Base-by-base conservation (phyloP, 2,888 invertebrate genomes). In the Diachrysia chrysitis region DNA sequence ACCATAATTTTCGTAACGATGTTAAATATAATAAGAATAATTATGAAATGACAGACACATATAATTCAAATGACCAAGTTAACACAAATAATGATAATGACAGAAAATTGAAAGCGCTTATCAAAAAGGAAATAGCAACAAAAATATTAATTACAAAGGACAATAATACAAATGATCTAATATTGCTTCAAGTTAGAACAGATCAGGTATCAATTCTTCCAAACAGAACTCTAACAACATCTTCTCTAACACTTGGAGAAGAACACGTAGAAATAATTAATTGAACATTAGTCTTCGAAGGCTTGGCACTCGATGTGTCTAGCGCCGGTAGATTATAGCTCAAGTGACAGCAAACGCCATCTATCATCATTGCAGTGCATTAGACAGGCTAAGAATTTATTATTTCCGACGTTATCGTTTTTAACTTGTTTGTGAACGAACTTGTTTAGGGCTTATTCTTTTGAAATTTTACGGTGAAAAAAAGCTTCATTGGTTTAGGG, bases 221-320 rank as follows among this genome's bases (percentile, higher is more conserved):
- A 37, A 37, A 37, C 14, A 4, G 14, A 37, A 14, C 10, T 74
- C 46, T n/a, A n/a, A n/a, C 19, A 32, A 46, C 42, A 58, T 29
- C 21, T 63, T 29, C 58, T 72, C 73, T 51, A 69, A 77, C 64
- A 73, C 77, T 25, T 17, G 10, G 62, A 58, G 58, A 58, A 71
- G 71, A 68, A 68, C 59, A 76, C 68, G 58, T 58, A 77, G 46
- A 73, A 75, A 69, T 73, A 75, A 75, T 75, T 75, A 75, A 75
- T 75, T 58, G 69, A 61, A 42, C 73, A 78, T 73, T 73, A 54
- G 60, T 60, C 14, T 53, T 56, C 55, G 57, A 59, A 48, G 32
- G 21, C 29, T 42, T 51, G 42, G 62, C 60, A 60, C 59, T 51
- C 61, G 46, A 57, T 51, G 23, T 19, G 6, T 35, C 10, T 73